Evolutionary conservation across 2,888 invertebrate genomes (phyloP).

Genomic region (Hololepta plana): DNA sequence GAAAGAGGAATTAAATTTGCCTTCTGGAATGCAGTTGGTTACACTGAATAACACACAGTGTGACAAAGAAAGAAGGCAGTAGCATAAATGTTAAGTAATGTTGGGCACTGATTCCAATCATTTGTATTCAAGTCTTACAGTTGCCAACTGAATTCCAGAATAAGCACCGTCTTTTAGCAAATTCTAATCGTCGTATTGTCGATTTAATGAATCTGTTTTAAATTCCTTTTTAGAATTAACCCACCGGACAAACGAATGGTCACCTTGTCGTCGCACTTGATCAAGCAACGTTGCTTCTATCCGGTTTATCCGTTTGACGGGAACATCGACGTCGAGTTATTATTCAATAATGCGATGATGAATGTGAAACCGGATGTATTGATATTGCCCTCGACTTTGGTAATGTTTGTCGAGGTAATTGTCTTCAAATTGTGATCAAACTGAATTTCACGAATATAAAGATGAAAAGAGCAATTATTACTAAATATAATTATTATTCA

Average conservation of each 20-base stretch:
- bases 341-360: slow-evolving; percentile 53
- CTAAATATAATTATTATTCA: background rate
- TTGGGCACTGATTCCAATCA: too few relatives aligned
- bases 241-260: slow-evolving; percentile 43
- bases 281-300: slow-evolving; percentile 64
- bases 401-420: slow-evolving; percentile 60
- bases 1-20: too few relatives aligned
- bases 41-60: too few relatives aligned
- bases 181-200: slow-evolving; percentile 22
- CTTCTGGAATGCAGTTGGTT: slow-evolving; percentile 3
- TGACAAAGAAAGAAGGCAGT: too few relatives aligned
- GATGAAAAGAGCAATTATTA: background rate
- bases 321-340: slow-evolving; percentile 50
- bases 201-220: slow-evolving; percentile 16
- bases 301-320: slow-evolving; percentile 61
- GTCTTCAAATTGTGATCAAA: background rate
- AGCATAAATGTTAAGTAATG: too few relatives aligned
- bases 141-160: too few relatives aligned
- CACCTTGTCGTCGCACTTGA: slow-evolving; percentile 53
- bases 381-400: slow-evolving; percentile 68
- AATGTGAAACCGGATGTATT: slow-evolving; percentile 62
- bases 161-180: slow-evolving; percentile 10
- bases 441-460: too few relatives aligned
- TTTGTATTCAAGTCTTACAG: too few relatives aligned
- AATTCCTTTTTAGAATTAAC: slow-evolving; percentile 5